Evolutionary conservation across 2,113 vertebrate species (phyloP).

Genomic region (Oreochromis spilurus): DNA sequence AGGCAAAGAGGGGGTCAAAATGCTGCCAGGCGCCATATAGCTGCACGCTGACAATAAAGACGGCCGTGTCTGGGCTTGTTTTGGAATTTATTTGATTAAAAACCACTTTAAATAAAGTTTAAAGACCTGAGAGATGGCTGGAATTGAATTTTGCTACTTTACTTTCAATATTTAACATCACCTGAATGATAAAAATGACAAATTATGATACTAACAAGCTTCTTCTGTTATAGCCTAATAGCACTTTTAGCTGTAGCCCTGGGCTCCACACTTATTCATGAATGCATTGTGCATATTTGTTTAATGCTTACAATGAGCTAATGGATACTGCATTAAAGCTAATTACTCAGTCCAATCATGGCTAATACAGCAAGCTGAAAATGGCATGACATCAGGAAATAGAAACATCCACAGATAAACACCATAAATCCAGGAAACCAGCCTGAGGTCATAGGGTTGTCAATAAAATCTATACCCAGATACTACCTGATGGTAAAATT

Average conservation of each 20-base stretch:
- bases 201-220: neutral
- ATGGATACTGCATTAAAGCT: neutral
- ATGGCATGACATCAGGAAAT: neutral
- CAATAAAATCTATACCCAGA: neutral
- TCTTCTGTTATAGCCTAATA: neutral
- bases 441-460: neutral
- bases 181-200: neutral
- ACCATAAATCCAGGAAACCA: neutral
- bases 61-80: neutral
- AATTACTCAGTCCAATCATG: neutral
- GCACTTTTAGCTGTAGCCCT: neutral
- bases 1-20: conserved; percentile 34
- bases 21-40: conserved; percentile 6
- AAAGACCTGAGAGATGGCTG: neutral
- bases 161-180: neutral
- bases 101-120: neutral
- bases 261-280: neutral
- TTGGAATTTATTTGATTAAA: neutral
- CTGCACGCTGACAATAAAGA: neutral
- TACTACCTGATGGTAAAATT: neutral
- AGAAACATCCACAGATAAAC: neutral
- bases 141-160: neutral
- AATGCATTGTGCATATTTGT: neutral
- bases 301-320: neutral
- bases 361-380: neutral